These are phyloP conservation scores for Phaetusa simplex DNA, from an alignment of 2,113 vertebrate genomes.

Conservation along the genomic window DNA sequence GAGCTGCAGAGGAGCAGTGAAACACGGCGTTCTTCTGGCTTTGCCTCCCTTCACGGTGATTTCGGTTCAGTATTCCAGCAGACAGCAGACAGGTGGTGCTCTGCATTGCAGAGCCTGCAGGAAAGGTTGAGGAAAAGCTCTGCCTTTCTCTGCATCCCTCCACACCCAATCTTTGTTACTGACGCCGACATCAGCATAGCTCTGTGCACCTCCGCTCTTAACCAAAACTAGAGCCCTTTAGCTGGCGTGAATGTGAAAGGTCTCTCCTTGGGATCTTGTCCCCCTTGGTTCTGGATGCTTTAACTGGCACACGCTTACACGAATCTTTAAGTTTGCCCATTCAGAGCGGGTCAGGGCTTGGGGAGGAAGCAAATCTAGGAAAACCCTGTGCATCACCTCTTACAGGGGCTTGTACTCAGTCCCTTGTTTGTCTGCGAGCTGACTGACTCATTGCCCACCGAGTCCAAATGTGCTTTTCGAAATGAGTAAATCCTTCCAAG, in stretches of 20 bases:
- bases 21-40: background rate
- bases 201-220: background rate
- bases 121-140: background rate
- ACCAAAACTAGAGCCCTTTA: background rate
- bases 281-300: background rate
- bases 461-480: background rate
- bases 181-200: rapidly evolving
- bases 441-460: background rate
- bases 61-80: background rate
- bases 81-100: background rate
- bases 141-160: background rate
- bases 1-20: background rate
- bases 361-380: background rate
- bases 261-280: background rate
- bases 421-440: background rate
- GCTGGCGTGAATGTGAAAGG: background rate
- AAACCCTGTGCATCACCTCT: background rate
- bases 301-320: background rate
- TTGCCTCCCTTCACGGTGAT: rapidly evolving
- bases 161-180: background rate
- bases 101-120: background rate
- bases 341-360: rapidly evolving
- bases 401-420: background rate
- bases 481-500: background rate
- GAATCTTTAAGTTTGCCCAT: background rate